Evolutionary conservation across 2,888 invertebrate species (phyloP).

Genomic region (Sicus ferrugineus): DNA sequence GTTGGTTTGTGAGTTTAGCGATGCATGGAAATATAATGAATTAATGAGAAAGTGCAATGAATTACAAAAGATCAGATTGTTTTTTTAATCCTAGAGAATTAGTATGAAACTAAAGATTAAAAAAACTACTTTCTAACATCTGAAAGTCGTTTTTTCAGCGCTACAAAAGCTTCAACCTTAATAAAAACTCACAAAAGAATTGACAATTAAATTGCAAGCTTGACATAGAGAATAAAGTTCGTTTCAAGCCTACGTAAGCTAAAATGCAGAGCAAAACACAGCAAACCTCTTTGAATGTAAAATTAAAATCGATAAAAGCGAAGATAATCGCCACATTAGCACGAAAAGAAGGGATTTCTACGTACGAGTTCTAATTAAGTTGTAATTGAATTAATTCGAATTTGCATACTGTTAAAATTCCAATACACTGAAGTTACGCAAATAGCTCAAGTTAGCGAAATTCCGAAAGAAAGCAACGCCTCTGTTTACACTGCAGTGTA

Average conservation of each 20-base stretch:
- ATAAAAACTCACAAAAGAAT: no score
- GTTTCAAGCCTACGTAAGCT: background rate
- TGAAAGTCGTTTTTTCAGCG: no score
- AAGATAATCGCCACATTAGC: background rate
- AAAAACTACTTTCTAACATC: no score
- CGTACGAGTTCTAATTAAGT: background rate
- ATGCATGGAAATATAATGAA: conserved; percentile 47
- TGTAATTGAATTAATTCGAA: background rate
- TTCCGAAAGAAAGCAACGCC: background rate
- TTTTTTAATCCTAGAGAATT: background rate
- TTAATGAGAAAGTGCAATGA: conserved; percentile 37
- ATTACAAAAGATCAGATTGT: conserved; percentile 26
- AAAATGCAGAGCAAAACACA: background rate
- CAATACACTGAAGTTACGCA: no score
- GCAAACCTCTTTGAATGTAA: background rate
- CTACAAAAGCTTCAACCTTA: no score
- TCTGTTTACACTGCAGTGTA: background rate
- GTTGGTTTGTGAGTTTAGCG: conserved; percentile 27
- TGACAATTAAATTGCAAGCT: no score
- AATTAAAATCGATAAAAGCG: conserved; percentile 2
- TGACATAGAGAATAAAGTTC: no score
- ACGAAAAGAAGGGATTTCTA: background rate
- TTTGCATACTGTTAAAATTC: no score
- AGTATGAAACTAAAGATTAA: background rate
- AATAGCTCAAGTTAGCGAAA: background rate